phyloP scores from a whole-genome alignment of 2,797 vertebrate species.

The Hippopotamyrus pictus region DNA sequence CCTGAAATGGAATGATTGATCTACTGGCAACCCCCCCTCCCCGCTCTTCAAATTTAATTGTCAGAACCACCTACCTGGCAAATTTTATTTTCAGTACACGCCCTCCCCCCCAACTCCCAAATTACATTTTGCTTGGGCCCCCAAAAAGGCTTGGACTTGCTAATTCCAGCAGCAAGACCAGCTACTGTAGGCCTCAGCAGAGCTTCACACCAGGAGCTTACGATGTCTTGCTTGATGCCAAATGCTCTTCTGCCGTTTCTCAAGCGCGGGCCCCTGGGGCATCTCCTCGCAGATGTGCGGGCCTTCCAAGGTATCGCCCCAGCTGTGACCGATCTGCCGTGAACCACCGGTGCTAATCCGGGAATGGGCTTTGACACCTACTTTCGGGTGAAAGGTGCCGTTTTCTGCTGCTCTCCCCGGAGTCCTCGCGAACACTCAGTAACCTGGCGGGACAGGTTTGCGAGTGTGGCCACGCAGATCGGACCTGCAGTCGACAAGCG shows the following conservation, averaged over 20 bases:
- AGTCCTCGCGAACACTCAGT: constrained; percentile 38
- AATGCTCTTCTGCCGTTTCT: neutral
- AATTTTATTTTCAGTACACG: neutral
- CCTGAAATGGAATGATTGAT: neutral
- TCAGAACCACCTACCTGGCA: neutral
- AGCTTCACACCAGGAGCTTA: neutral
- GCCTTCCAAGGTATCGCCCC: constrained; percentile 16
- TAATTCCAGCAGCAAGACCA: neutral
- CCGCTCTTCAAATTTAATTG: neutral
- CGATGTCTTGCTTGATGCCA: neutral
- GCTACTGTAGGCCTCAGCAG: neutral
- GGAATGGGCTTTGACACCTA: constrained; percentile 39
- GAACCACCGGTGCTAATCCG: constrained; percentile 38
- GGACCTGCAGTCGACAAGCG: neutral
- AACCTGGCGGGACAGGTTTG: constrained; percentile 47
- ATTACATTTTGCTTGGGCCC: neutral
- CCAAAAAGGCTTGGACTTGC: neutral
- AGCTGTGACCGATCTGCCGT: constrained; percentile 7
- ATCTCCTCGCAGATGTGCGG: neutral
- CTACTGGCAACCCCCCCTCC: neutral
- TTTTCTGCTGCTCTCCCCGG: constrained; percentile 39
- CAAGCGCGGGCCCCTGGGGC: neutral
- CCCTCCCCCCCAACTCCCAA: neutral
- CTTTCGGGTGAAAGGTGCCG: constrained; percentile 33
- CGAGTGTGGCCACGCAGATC: constrained; percentile 29